A percentile compares a stretch with the other conserved stretches of the same genome.
Conservation (phyloP, 2,797 vertebrate species). For the Tapirus indicus region DNA sequence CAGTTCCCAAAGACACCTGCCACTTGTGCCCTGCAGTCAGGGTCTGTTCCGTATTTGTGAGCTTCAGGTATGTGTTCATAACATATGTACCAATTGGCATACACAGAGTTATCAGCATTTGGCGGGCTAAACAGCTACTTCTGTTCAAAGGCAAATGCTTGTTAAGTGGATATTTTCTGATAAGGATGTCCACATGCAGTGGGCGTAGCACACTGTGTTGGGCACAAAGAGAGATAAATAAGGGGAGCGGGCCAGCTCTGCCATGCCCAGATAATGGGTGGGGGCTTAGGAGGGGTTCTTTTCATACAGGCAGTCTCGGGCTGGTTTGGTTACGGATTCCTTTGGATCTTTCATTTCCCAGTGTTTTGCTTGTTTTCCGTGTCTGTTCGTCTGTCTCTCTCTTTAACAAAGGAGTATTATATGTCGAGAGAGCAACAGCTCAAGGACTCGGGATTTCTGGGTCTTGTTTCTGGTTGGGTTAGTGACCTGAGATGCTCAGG, state of each 20-base stretch:
- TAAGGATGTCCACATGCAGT: conserved; percentile 66
- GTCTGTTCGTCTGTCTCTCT: not conserved
- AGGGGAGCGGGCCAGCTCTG: conserved; percentile 39
- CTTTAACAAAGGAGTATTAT: not conserved
- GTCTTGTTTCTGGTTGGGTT: conserved; percentile 33
- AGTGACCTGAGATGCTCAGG: not conserved
- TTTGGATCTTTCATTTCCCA: not conserved
- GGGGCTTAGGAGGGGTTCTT: not conserved
- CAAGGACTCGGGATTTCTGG: not conserved
- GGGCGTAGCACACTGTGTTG: conserved; percentile 49
- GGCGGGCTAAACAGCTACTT: conserved; percentile 64
- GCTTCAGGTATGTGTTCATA: not conserved
- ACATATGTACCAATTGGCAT: not conserved
- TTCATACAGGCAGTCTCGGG: not conserved
- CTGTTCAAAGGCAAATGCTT: conserved; percentile 67
- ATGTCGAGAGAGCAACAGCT: not conserved
- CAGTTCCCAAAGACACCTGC: not conserved
- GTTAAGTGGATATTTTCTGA: conserved; percentile 73
- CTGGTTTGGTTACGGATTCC: not conserved
- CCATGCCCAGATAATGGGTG: conserved; percentile 70
- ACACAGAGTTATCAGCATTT: conserved; percentile 13
- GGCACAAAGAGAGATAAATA: conserved; percentile 70
- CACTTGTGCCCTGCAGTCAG: accelerated
- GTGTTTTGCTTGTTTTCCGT: not conserved
- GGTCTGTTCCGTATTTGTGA: not conserved